Base-by-base conservation (phyloP, 1,140 invertebrate species). In the Megalonaias nervosa region DNA sequence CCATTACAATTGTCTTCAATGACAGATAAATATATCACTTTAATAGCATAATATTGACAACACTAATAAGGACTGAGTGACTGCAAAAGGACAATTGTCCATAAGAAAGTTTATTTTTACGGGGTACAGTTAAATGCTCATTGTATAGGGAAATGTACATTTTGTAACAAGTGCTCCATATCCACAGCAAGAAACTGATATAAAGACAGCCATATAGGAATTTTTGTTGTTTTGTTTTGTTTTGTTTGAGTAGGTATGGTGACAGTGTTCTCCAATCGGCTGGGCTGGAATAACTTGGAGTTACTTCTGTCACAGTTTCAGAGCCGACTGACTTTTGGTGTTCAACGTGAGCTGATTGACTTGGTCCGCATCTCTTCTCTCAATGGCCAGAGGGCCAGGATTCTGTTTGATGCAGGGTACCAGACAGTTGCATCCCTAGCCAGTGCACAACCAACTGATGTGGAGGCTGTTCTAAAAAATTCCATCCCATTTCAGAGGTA, bases 201-300 rank as follows among this genome's bases (percentile, higher is more conserved):
- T 48, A 48, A 11, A 11, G 6, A 48, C 38, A 48, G 38, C 6
- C 11, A 9, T 48, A 48, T 48, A 48, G 9, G 38, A 48, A 11
- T 48, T 48, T 48, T 48, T 11, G 11, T 48, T 48, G 38, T 48
- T 48, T 48, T 11, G 38, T 31, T 31, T 31, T 31, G 31, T 48
- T 48, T 11, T 48, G 38, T 48, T 48, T 48, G 38, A 9, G 38
- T 89, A 96, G 95, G 95, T 69, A 97, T 97, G 95, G 95, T 98
- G 1, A 97, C 96, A 3, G 94, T 95, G 26, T 98, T 99, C 91
- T 98, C 97, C 91, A 94, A 94, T 83, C 94, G 97, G 67, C 91
- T 99, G n/a, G 96, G 97, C 5, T 99, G 98, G 98, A 93, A 93
- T 71, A 97, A 95, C 86, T 92, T 99, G 74, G 96, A 98, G 89